phyloP scores from a whole-genome alignment of 2,113 vertebrate species.

The Piprites chloris region DNA sequence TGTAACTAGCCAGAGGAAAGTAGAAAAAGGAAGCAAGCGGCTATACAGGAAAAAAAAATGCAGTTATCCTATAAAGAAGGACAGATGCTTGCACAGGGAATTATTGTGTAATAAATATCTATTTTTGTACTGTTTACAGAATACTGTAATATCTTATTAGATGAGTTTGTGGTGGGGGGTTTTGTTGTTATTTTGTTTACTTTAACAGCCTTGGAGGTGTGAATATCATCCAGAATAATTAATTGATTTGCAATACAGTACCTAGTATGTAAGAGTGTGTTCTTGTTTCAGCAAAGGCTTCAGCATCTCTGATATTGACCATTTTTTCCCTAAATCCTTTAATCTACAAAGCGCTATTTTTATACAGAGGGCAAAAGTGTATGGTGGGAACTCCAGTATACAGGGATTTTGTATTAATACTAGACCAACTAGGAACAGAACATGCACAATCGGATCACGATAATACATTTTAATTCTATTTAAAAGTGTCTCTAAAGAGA shows the following conservation, averaged over 20 bases:
- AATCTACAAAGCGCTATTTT: constrained; percentile 27
- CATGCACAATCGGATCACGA: constrained; percentile 42
- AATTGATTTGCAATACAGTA: background rate
- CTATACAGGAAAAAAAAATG: background rate
- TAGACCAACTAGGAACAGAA: constrained; percentile 34
- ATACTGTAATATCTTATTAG: background rate
- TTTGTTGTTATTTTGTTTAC: background rate
- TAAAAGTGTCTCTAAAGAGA: constrained; percentile 54
- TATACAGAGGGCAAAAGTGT: constrained; percentile 24
- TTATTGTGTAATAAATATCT: background rate
- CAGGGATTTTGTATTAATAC: constrained; percentile 28
- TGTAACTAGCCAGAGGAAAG: background rate
- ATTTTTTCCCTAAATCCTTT: constrained; percentile 30
- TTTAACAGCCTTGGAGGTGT: background rate
- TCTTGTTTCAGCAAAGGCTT: background rate
- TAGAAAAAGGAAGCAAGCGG: background rate
- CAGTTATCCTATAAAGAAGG: background rate
- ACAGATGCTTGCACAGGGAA: background rate
- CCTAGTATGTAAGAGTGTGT: background rate
- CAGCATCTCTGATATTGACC: background rate
- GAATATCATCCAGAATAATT: background rate
- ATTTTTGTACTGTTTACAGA: background rate
- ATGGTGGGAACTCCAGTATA: background rate
- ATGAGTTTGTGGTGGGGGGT: background rate
- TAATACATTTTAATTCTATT: constrained; percentile 60